Evolutionary conservation across 1,140 invertebrate genomes (phyloP), one percentile per base, ranked within the genome.

Genomic region (Leptinotarsa lineolata): DNA sequence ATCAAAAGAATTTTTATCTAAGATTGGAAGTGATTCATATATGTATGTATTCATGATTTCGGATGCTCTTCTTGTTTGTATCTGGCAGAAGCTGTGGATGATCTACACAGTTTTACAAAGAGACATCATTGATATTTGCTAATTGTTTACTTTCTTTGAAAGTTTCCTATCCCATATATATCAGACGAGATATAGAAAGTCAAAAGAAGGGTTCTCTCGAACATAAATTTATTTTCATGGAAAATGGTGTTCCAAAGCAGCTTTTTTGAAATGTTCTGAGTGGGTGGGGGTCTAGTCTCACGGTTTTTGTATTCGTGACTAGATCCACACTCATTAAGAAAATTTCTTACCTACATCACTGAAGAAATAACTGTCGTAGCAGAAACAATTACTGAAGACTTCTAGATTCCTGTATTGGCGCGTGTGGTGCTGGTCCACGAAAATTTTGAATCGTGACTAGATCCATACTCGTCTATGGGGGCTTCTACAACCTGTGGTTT

Each of bases 311-410:
- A 86, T 77, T 86, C 90, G 91, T 93, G 92, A 93, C 92, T 93
- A 93, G 92, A 93, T 92, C 92, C 92, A 93, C 91, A 93, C 92
- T 93, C 92, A 92, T 93, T 91, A 90, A 91, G 68, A 77, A 82
- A 72, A 65, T 68, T 79, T 75, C 67, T 66, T 45, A 44, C 58
- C 60, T 68, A 45, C 18, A 20, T 30, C n/a, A 18, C 54, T 45
- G 30, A 46, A 59, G 13, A 71, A 48, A 61, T 58, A 13, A 18
- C 39, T 20, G 24, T 39, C 8, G 11, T 39, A 11, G 30, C 22
- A 44, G 12, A 18, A 44, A 2, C 18, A 16, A 13, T 2, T 18
- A 64, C 21, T 15, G 21, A 39, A 70, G 48, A 44, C 16, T 64
- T 20, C 24, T 66, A 72, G 69, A 76, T 71, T 74, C 74, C 76